phyloP scores from a whole-genome alignment of 2,888 invertebrate species.

The Leucoptera coffeella region DNA sequence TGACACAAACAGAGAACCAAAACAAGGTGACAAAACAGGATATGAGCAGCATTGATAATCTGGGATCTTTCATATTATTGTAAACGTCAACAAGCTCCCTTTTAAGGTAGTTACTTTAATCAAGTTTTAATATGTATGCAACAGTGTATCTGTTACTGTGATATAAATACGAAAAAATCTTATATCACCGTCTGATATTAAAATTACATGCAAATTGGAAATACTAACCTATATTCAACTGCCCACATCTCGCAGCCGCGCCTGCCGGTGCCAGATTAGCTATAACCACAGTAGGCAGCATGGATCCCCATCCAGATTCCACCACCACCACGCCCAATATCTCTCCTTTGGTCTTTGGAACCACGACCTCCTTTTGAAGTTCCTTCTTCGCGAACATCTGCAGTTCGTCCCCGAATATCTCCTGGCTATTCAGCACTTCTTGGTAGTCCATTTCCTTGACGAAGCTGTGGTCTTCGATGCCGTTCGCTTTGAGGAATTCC shows the following conservation, averaged over 20 bases:
- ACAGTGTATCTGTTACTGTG: too few relatives aligned
- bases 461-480: conserved; percentile 98
- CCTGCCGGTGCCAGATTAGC: conserved; percentile 96
- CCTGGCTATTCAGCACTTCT: conserved; percentile 98
- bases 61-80: too few relatives aligned
- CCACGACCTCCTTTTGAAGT: conserved; percentile 65
- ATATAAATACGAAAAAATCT: too few relatives aligned
- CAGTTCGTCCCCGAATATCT: conserved; percentile 97
- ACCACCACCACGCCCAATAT: conserved; percentile 98
- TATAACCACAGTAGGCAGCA: conserved; percentile 98
- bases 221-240: conserved; percentile 80
- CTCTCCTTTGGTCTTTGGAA: conserved; percentile 97
- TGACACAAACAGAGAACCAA: too few relatives aligned
- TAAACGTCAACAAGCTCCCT: too few relatives aligned
- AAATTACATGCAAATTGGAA: too few relatives aligned
- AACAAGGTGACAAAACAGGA: too few relatives aligned
- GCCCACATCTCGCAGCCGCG: conserved; percentile 96
- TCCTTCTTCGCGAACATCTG: conserved; percentile 97
- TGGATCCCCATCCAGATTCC: conserved; percentile 99
- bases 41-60: too few relatives aligned
- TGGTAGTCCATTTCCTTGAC: conserved; percentile 99
- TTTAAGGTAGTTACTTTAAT: too few relatives aligned
- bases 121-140: too few relatives aligned
- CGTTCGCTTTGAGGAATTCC: conserved; percentile 99
- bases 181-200: too few relatives aligned